Evolutionary conservation across 2,797 vertebrate genomes (phyloP).

Genomic region (Bradypodion ventrale): DNA sequence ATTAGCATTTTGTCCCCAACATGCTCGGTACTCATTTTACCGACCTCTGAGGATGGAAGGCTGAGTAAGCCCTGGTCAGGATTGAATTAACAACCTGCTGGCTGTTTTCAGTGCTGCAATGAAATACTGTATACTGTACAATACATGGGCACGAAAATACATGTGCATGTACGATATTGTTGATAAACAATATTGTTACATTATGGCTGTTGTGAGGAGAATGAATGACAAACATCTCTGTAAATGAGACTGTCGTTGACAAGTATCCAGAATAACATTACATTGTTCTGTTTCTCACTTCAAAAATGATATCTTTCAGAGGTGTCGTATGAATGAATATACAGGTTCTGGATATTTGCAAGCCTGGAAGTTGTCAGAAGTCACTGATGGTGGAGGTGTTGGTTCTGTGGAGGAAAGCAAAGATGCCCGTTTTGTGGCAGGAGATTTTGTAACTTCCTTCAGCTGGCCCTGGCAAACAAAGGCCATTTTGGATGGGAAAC

Average conservation of each 20-base stretch:
- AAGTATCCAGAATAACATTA: background rate
- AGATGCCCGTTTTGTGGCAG: slow-evolving; percentile 67
- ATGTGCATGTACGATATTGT: background rate
- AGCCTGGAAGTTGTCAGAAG: slow-evolving; percentile 85
- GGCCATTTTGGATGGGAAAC: slow-evolving; percentile 80
- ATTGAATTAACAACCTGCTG: too few relatives aligned
- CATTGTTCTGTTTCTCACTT: slow-evolving; percentile 24
- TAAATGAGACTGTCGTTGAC: background rate
- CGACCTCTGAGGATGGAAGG: too few relatives aligned
- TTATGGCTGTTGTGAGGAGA: background rate
- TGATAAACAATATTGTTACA: slow-evolving; percentile 4
- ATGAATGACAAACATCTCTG: background rate
- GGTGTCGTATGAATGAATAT: slow-evolving; percentile 93
- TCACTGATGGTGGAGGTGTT: slow-evolving; percentile 87
- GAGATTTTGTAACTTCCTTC: slow-evolving; percentile 87
- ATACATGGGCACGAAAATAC: fast-evolving
- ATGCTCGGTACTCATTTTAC: too few relatives aligned
- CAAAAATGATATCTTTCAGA: slow-evolving; percentile 74
- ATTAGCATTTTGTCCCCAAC: too few relatives aligned
- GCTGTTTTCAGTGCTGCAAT: slow-evolving; percentile 5
- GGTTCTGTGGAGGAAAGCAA: slow-evolving; percentile 87
- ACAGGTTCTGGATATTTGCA: slow-evolving; percentile 83
- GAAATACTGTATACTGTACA: too few relatives aligned
- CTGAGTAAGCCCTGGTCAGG: too few relatives aligned
- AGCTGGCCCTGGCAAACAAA: slow-evolving; percentile 93